Evolutionary conservation across 2,113 vertebrate species (phyloP).

Genomic region (Malaclemys terrapin): DNA sequence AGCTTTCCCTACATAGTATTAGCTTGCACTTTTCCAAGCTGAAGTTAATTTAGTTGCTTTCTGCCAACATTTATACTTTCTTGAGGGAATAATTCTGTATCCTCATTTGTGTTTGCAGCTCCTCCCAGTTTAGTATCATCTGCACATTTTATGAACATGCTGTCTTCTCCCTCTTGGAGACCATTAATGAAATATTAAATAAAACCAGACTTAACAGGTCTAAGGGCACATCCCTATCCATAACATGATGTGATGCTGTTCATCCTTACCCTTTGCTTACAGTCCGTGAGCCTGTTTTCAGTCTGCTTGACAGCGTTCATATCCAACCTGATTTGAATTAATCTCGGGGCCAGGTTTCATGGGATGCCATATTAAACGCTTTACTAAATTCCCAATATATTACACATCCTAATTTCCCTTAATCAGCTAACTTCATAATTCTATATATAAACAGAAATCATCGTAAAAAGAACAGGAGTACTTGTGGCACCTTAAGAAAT

Average conservation of each 20-base stretch:
- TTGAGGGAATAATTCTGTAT: conserved; percentile 4
- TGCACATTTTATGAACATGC: conserved; percentile 32
- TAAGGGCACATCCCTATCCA: conserved; percentile 10
- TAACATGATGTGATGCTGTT: conserved; percentile 54
- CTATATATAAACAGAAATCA: neutral
- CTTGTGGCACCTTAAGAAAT: neutral
- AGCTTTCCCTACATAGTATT: neutral
- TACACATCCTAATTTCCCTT: conserved; percentile 59
- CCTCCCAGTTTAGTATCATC: conserved; percentile 16
- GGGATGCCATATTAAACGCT: conserved; percentile 71
- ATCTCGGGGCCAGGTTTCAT: conserved; percentile 70
- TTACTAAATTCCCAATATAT: conserved; percentile 70
- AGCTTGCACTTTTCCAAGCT: neutral
- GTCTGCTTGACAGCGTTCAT: conserved; percentile 66
- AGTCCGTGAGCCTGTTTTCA: conserved; percentile 67
- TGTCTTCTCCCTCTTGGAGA: conserved; percentile 41
- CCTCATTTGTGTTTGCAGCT: neutral
- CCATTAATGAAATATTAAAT: conserved; percentile 66
- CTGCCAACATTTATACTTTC: conserved; percentile 12
- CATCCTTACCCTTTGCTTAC: conserved; percentile 53
- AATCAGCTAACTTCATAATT: conserved; percentile 37
- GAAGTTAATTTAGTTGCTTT: neutral
- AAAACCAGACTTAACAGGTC: conserved; percentile 54
- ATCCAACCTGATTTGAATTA: conserved; percentile 70
- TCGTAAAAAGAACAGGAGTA: neutral